Conservation (phyloP, 2,797 vertebrate genomes). For the Pogoniulus pusillus region DNA sequence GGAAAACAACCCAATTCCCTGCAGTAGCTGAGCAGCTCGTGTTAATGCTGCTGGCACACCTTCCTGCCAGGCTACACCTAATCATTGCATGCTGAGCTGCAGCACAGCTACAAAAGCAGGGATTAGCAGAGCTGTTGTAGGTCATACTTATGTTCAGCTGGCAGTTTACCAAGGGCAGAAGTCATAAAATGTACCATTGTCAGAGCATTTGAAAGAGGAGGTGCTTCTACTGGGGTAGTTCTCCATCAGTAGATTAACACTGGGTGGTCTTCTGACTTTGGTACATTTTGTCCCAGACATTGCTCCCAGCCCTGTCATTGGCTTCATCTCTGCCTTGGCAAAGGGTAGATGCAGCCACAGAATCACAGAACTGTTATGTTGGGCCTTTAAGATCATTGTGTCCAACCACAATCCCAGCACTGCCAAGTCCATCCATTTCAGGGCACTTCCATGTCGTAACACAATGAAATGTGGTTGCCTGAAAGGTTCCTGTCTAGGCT, state of each 20-base stretch:
- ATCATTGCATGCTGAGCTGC: background rate
- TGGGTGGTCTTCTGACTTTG: background rate
- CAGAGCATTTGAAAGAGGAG: background rate
- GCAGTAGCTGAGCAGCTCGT: background rate
- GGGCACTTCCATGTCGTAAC: background rate
- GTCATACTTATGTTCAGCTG: background rate
- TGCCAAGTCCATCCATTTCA: background rate
- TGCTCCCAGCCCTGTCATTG: background rate
- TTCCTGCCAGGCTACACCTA: background rate
- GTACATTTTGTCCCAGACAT: background rate
- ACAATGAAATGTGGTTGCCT: rapidly evolving
- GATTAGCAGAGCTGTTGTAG: background rate
- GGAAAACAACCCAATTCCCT: background rate
- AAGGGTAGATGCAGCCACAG: background rate
- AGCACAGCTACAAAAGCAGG: background rate
- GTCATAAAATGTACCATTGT: background rate
- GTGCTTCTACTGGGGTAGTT: background rate
- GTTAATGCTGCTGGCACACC: background rate
- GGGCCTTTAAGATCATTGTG: background rate
- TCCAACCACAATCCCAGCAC: background rate
- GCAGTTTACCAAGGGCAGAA: background rate
- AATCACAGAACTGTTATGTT: background rate
- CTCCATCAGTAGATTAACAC: background rate
- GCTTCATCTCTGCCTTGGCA: background rate
- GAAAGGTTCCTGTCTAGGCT: background rate